Base-by-base conservation (phyloP, 37 sponge, comb jelly and placozoan genomes). In the Diacarnus erythraeanus region DNA sequence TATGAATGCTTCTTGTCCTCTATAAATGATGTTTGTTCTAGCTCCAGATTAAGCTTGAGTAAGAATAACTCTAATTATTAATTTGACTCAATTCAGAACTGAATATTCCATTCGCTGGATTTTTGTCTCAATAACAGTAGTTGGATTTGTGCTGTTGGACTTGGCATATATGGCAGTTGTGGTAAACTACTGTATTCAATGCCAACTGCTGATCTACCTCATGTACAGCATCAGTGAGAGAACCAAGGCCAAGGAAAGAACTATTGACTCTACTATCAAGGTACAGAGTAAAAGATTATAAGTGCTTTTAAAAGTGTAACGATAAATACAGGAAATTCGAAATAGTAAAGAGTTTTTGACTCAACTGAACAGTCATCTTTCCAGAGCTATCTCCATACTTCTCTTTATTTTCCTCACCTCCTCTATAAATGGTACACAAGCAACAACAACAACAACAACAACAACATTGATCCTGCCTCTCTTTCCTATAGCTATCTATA, bases 121-220 rank as follows among this genome's bases (percentile, higher is more conserved):
- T 0, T 30, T 84, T 22, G 80, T 89, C 31, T 41, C 69, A 31
- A 36, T 84, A 26, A 77, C 90, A 5, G 15, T 80, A 0, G 34
- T 87, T 1, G 91, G 89, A 35, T 90, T 94, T 64, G 64, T 87
- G 34, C 36, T 81, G 26, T 68, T 90, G 56, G 94, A 94, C 70
- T 54, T 90, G 5, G 84, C 87, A 57, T 94, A 94, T 79, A 61
- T 77, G 21, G 84, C 84, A 17, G 75, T 87, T 21, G 88, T 94
- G 27, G 57, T 94, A 73, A 90, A 90, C 91, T 94, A 94, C 74
- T 59, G 68, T 54, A 86, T 84, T 34, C 88, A 94, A 83, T 94
- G 94, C 69, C 87, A 94, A 77, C 86, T 94, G 34, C 80, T 94
- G 23, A 77, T 94, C 57, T 90, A 79, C 88, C 72, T 86, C 39